Conservation (phyloP, 2,797 vertebrate species). For the Sarcophilus harrisii region DNA sequence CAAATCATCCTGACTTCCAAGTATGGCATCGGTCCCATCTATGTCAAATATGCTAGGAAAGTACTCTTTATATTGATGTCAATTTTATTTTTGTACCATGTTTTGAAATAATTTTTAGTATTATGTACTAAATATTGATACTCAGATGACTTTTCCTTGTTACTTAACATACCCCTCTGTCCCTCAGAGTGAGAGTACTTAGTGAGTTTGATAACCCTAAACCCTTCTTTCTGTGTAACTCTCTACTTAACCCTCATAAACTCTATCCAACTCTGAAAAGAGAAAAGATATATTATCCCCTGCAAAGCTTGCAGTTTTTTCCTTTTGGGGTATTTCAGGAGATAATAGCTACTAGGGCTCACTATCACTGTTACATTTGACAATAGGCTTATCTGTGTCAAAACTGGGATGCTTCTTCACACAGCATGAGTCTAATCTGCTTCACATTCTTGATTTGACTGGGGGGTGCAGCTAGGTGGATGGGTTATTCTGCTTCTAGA, state of each 20-base stretch:
- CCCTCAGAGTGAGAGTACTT: neutral
- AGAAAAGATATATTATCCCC: neutral
- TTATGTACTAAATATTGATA: neutral
- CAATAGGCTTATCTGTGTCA: neutral
- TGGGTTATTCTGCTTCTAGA: neutral
- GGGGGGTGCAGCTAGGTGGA: neutral
- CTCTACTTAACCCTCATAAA: neutral
- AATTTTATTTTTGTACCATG: neutral
- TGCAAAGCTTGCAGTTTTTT: neutral
- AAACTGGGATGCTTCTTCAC: neutral
- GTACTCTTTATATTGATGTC: neutral
- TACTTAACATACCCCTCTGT: neutral
- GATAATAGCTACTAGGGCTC: neutral
- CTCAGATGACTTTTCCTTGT: neutral
- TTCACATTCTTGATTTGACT: neutral
- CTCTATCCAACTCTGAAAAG: neutral
- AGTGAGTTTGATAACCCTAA: neutral
- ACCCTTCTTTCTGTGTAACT: neutral
- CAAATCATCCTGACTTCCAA: neutral
- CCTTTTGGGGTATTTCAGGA: neutral
- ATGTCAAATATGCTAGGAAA: neutral
- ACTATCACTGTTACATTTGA: neutral
- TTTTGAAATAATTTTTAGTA: constrained; percentile 6
- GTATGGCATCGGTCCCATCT: neutral
- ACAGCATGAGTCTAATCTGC: neutral